Evolutionary conservation across 2,113 vertebrate genomes (phyloP), one percentile per base, ranked within the genome.

Genomic region (Chionomys nivalis): DNA sequence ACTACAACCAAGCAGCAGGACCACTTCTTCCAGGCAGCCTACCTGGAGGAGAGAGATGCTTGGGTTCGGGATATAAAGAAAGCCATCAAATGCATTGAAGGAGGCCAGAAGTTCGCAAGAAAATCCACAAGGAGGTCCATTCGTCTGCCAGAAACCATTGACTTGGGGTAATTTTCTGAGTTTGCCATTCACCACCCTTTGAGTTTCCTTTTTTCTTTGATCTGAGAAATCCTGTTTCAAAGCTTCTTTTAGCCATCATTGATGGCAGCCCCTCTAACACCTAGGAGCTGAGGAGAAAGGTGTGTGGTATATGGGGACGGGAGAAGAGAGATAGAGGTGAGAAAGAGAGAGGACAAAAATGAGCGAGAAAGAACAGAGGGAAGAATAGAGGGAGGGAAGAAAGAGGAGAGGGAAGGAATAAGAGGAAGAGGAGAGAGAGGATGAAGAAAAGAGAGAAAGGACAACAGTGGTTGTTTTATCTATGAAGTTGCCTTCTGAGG

Each of bases 21-120:
- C 36, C 99, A 99, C 97, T 99, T 99, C 98, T 99, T 99, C 96
- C 99, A 99, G 98, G 99, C 99, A 4, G 98, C 99, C 0, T 99
- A 99, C 63, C 95, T 99, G 92, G 99, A 99, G 91, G 99, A 99
- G 96, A 99, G 99, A 97, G 99, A 99, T 97, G 91, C 97, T n/a
- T 99, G 99, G 99, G 98, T 99, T 14, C 98, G 99, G 93, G 99
- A 99, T 95, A 98, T 99, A 96, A 99, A 99, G 98, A 99, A 99
- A 94, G 99, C 99, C 81, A 99, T 99, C 90, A 97, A 94, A 23
- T 99, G 98, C 95, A 97, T 99, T 75, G 97, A 99, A 78, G 99
- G 98, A 42, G 99, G 99, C 14, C 99, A 99, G 95, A 99, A 95
- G 86, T 99, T 99, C 98, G 98, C 99, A 75, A 99, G 99, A 93